These are phyloP conservation scores for Idaea straminata DNA, from an alignment of 2,888 invertebrate species.

Conservation along the genomic window DNA sequence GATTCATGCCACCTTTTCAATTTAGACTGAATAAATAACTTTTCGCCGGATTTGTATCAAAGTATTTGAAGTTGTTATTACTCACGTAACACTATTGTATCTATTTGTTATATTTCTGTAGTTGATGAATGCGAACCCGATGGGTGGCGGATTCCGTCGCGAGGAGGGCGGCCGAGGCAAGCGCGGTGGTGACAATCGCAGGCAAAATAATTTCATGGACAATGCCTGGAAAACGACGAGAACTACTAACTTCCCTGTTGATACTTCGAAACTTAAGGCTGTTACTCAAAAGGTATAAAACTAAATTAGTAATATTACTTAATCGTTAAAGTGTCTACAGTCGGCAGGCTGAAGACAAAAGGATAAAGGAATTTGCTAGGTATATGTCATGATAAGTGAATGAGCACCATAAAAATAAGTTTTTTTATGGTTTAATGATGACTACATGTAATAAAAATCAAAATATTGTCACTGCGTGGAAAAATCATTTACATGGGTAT, in stretches of 20 bases:
- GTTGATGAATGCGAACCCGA: constrained; percentile 64
- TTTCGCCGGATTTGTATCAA: no score
- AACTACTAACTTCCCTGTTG: constrained; percentile 55
- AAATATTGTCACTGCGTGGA: neutral
- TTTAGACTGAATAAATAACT: no score
- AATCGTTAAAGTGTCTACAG: neutral
- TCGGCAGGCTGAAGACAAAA: no score
- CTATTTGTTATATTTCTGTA: constrained; percentile 27
- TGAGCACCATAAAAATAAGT: no score
- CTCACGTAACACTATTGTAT: no score
- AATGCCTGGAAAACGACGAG: constrained; percentile 59
- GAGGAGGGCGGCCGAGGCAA: constrained; percentile 79
- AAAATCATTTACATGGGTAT: neutral
- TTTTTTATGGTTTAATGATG: no score
- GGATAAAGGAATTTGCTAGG: no score
- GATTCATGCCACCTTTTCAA: no score
- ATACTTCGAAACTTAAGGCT: constrained; percentile 64
- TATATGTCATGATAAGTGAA: no score
- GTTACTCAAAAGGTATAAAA: constrained; percentile 56
- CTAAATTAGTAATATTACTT: constrained; percentile 3
- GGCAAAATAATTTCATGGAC: constrained; percentile 56
- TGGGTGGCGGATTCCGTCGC: constrained; percentile 71
- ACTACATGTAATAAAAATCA: no score
- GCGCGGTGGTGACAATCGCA: constrained; percentile 65
- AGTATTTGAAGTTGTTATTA: no score